Base-by-base conservation (phyloP, 2,888 invertebrate genomes). In the Yponomeuta evonymella region DNA sequence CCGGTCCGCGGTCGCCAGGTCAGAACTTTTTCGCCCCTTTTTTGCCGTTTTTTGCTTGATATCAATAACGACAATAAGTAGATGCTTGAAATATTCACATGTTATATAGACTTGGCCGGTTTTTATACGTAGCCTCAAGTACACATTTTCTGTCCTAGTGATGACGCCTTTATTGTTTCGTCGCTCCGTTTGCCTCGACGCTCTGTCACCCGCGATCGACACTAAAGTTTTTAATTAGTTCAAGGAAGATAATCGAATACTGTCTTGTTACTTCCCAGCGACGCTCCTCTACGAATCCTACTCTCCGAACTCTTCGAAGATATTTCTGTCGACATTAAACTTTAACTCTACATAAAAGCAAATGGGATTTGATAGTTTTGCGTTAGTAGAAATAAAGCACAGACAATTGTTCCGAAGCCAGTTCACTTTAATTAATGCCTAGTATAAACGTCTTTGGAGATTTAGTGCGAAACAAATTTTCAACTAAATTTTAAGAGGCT, bases 201-300 rank as follows among this genome's bases (percentile, higher is more conserved):
- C 71, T 68, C 70, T 68, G 58, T 63, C 43, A 62, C 70, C 67
- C 65, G 71, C 62, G 48, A 15, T 64, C 71, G 69, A 69, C 70
- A 71, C 78, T 75, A 72, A 88, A 89, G 85, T 88, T 89, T 89
- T 87, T 88, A 90, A 89, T 89, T 87, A 88, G 86, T 89, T 89
- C 80, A 83, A 82, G 81, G 83, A 84, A 85, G 85, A 85, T 82
- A 86, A 85, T 85, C 82, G 84, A 83, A 80, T 77, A 81, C 80
- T 80, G 81, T 79, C 82, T 83, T 80, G 84, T 86, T 85, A 81
- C 80, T 81, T 58, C 36, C 70, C 36, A 67, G 30, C 23, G n/a
- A 15, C 23, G 51, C 70, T 70, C 15, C 68, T 63, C 23, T 23
- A n/a, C 48, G 15, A 62, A 36, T 62, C 51, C 12, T 36, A 66